These are phyloP conservation scores for Mionectes olivaceus DNA, from an alignment of 2,797 vertebrate species.

Conservation along the genomic window DNA sequence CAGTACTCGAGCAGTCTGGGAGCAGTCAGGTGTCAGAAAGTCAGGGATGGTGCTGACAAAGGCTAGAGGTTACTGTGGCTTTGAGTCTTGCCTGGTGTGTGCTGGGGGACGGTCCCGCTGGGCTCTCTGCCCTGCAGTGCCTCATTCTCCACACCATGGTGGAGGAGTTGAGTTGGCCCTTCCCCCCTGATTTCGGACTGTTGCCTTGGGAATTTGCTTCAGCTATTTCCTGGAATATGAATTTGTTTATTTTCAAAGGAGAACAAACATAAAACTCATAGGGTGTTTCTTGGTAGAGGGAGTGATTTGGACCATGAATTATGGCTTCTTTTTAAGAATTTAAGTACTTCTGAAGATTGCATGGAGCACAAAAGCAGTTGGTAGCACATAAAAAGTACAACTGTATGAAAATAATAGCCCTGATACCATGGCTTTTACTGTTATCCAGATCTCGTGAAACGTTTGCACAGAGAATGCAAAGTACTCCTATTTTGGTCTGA, in stretches of 20 bases:
- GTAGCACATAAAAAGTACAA: background rate
- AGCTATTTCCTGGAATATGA: constrained; percentile 59
- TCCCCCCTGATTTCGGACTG: background rate
- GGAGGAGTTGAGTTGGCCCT: background rate
- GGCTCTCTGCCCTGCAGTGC: background rate
- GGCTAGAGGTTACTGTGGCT: background rate
- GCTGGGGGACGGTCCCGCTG: rapidly evolving
- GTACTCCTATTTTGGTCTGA: background rate
- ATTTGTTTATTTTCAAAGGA: constrained; percentile 63
- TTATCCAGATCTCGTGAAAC: rapidly evolving
- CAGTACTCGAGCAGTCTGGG: rapidly evolving
- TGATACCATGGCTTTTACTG: background rate
- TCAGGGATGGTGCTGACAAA: rapidly evolving
- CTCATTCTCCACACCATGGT: rapidly evolving
- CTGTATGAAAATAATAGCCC: background rate
- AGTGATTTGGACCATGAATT: background rate
- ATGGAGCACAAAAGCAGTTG: background rate
- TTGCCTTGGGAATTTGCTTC: constrained; percentile 48
- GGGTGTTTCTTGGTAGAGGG: background rate
- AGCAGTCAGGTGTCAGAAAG: background rate
- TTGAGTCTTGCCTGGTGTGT: rapidly evolving
- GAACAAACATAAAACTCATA: constrained; percentile 30
- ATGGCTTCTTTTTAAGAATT: background rate
- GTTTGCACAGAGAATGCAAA: background rate
- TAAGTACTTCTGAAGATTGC: background rate